A percentile compares a stretch with the other conserved stretches of the same genome.
These are phyloP conservation scores for Nerophis lumbriciformis DNA, from an alignment of 2,113 vertebrate genomes.

Conservation along the genomic window DNA sequence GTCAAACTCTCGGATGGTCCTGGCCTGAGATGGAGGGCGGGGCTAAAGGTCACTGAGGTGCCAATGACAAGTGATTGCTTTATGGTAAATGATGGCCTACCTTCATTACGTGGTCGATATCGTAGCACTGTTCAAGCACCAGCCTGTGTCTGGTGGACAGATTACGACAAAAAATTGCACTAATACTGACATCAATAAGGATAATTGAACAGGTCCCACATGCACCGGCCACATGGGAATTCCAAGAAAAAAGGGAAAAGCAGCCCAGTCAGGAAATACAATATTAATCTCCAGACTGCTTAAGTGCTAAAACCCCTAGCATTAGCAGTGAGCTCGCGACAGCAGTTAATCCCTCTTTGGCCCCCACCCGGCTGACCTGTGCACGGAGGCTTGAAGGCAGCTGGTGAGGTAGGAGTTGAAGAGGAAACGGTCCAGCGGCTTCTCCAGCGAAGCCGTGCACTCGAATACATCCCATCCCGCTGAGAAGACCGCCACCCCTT, in stretches of 20 bases:
- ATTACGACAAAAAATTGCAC: not conserved
- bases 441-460: slow-evolving; percentile 89
- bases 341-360: slow-evolving; percentile 30
- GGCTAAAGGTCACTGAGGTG: not conserved
- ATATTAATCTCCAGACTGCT: slow-evolving; percentile 9
- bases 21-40: slow-evolving; percentile 73
- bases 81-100: slow-evolving; percentile 57
- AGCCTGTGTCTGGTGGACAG: slow-evolving; percentile 81
- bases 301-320: not conserved
- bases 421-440: slow-evolving; percentile 93
- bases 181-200: not conserved
- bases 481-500: slow-evolving; percentile 90
- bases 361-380: slow-evolving; percentile 78
- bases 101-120: slow-evolving; percentile 97
- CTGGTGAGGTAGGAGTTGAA: slow-evolving; percentile 99
- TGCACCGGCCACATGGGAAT: not conserved
- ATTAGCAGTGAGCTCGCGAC: slow-evolving; percentile 8
- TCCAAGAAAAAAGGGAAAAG: not conserved
- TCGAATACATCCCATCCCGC: slow-evolving; percentile 97
- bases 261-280: not conserved
- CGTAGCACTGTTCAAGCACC: slow-evolving; percentile 87
- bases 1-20: slow-evolving; percentile 93
- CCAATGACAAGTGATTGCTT: too few relatives aligned
- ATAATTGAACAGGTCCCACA: too few relatives aligned
- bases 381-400: slow-evolving; percentile 91